These are phyloP conservation scores for Hestina assimilis DNA, from an alignment of 1,140 invertebrate species.

Conservation along the genomic window DNA sequence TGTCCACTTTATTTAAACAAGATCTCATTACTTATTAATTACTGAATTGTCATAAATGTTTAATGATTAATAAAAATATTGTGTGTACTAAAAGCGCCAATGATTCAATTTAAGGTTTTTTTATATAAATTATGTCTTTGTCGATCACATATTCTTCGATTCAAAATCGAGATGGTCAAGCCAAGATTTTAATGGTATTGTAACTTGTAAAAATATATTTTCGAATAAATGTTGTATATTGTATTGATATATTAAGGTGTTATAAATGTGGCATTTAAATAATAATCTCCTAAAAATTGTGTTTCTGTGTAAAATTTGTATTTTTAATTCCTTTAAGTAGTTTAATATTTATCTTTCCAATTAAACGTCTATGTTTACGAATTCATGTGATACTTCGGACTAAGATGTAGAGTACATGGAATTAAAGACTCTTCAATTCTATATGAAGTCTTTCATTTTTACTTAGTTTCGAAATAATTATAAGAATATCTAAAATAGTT, in stretches of 20 bases:
- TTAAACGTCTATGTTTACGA: slow-evolving; percentile 52
- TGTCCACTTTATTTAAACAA: slow-evolving; percentile 38
- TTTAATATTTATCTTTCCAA: slow-evolving; percentile 49
- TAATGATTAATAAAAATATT: slow-evolving; percentile 11
- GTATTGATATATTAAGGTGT: slow-evolving; percentile 45
- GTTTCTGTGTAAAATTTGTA: slow-evolving; percentile 42
- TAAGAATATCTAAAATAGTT: neutral
- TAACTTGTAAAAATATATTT: slow-evolving; percentile 27
- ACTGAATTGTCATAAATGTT: slow-evolving; percentile 14
- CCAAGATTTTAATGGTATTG: neutral
- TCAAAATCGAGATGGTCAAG: slow-evolving; percentile 19
- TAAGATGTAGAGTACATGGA: slow-evolving; percentile 66
- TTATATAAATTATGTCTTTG: neutral
- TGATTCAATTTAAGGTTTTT: slow-evolving; percentile 5
- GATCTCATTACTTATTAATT: slow-evolving; percentile 56
- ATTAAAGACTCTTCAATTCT: slow-evolving; percentile 57
- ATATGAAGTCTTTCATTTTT: slow-evolving; percentile 7
- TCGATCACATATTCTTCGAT: slow-evolving; percentile 19
- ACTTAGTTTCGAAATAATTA: too few species aligned
- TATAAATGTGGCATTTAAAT: slow-evolving; percentile 62
- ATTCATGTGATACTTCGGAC: slow-evolving; percentile 70
- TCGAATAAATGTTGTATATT: slow-evolving; percentile 45
- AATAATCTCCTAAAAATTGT: slow-evolving; percentile 47
- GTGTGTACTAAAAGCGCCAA: slow-evolving; percentile 5
- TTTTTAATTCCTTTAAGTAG: slow-evolving; percentile 41